phyloP scores from a whole-genome alignment of 2,888 invertebrate species.

The Blomia tropicalis region DNA sequence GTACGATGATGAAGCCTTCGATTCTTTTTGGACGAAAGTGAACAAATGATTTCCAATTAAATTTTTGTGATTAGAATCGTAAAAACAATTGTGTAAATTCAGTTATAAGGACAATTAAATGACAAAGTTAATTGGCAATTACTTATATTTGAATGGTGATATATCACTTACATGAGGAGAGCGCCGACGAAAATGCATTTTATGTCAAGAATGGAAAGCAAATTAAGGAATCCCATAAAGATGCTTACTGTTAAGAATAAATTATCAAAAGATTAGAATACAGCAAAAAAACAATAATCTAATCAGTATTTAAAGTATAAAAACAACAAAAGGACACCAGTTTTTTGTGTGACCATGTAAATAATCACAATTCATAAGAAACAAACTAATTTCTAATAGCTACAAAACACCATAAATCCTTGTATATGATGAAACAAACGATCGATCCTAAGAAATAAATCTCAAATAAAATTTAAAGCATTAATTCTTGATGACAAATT shows the following conservation, averaged over 20 bases:
- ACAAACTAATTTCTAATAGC: no score
- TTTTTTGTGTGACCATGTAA: no score
- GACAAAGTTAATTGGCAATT: neutral
- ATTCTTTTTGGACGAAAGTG: slow-evolving; percentile 25
- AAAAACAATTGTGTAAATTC: neutral
- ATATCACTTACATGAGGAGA: slow-evolving; percentile 22
- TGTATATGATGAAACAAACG: no score
- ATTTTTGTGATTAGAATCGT: no score
- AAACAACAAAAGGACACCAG: no score
- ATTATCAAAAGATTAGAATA: slow-evolving; percentile 2
- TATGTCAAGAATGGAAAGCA: slow-evolving; percentile 20
- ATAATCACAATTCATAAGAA: no score
- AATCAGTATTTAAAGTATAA: no score
- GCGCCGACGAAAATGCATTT: slow-evolving; percentile 21
- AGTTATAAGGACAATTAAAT: neutral
- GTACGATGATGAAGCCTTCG: slow-evolving; percentile 70
- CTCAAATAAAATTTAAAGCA: no score
- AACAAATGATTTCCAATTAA: neutral
- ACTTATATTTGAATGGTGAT: neutral
- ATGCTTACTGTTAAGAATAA: slow-evolving; percentile 25
- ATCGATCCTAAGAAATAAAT: no score
- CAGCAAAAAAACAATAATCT: neutral
- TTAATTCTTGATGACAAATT: no score
- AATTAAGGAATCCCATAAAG: slow-evolving; percentile 18
- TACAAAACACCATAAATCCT: no score